phyloP scores from a whole-genome alignment of 2,113 vertebrate genomes.

The Sceloporus tristichus region DNA sequence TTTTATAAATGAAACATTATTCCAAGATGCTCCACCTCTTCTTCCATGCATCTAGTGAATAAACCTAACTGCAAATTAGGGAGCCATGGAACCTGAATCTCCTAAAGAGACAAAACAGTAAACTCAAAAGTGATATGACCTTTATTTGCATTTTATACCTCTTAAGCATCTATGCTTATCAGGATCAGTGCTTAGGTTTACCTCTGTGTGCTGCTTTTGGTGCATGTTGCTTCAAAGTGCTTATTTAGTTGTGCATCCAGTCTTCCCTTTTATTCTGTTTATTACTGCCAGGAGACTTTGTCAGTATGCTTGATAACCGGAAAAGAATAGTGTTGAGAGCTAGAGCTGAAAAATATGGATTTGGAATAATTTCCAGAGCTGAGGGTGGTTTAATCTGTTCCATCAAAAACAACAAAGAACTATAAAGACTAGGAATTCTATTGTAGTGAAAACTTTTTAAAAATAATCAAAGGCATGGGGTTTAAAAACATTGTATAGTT shows the following conservation, averaged over 20 bases:
- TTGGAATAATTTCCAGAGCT: not conserved
- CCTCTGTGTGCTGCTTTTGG: not conserved
- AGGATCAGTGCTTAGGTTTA: not conserved
- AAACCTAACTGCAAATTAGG: not conserved
- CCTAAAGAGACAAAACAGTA: not conserved
- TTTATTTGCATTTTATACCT: not conserved
- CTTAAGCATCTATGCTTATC: not conserved
- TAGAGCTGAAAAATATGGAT: not conserved
- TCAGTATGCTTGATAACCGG: not conserved
- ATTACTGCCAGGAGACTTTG: not conserved
- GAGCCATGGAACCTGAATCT: not conserved
- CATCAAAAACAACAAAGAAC: not conserved
- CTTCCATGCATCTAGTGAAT: not conserved
- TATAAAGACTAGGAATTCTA: not conserved
- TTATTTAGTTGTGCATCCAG: not conserved
- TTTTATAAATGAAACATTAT: conserved; percentile 13
- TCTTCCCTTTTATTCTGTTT: not conserved
- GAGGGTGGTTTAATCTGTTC: too few species aligned
- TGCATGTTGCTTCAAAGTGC: not conserved
- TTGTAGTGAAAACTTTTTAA: not conserved
- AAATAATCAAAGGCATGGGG: not conserved
- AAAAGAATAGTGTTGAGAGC: not conserved
- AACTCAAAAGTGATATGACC: not conserved
- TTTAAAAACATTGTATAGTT: too few species aligned
- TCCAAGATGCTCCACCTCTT: not conserved